Conservation (phyloP, 2,113 vertebrate species). For the Carassius gibelio region DNA sequence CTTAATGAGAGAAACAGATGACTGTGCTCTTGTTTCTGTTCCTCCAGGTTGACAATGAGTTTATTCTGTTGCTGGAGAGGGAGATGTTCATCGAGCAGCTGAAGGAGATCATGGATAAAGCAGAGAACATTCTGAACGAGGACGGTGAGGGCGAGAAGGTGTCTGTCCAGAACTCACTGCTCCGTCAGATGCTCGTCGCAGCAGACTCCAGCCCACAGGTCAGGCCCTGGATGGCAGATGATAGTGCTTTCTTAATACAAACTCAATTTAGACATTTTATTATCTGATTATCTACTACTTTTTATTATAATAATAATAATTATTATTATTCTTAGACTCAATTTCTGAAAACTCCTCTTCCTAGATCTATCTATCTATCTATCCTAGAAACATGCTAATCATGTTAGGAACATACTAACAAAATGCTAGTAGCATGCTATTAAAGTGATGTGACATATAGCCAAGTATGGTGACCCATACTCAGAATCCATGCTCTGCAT, state of each 20-base stretch:
- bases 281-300: no score
- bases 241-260: neutral
- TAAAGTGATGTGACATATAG: no score
- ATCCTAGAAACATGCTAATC: no score
- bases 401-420: no score
- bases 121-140: conserved; percentile 95
- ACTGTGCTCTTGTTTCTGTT: neutral
- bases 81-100: conserved; percentile 97
- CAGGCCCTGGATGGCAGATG: conserved; percentile 32
- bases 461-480: no score
- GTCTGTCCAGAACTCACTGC: conserved; percentile 81
- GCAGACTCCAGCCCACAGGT: conserved; percentile 78
- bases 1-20: neutral
- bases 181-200: conserved; percentile 73
- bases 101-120: conserved; percentile 98
- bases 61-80: conserved; percentile 89
- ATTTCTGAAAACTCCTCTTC: no score
- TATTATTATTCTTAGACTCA: no score
- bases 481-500: no score
- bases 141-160: conserved; percentile 84
- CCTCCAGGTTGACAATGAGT: conserved; percentile 92
- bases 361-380: no score
- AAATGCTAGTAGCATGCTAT: no score
- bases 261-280: neutral
- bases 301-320: no score